Evolutionary conservation across 2,888 invertebrate genomes (phyloP), one percentile per base, ranked within the genome.

Genomic region (Elgonia sp.): DNA sequence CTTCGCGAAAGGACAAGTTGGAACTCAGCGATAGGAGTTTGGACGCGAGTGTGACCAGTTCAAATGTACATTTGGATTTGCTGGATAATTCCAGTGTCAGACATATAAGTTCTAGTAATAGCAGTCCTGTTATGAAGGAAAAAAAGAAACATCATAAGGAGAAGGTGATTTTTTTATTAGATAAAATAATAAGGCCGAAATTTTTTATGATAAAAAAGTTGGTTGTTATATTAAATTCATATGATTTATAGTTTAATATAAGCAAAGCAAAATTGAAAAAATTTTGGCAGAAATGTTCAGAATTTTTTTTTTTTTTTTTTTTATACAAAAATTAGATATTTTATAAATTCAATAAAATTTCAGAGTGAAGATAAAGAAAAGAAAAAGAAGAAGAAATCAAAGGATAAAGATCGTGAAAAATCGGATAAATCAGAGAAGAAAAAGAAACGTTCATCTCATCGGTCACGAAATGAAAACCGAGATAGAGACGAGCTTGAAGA

Each of bases 401-500:
- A 87, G 89, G 95, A 96, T 77, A 96, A 95, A 92, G 90, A 91
- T 37, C 89, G 91, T 70, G 95, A 96, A 65, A 96, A 96, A 91
- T 86, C 88, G 0, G 95, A 96, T 69, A 96, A 96, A 92, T 93
- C 90, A 14, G 93, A 93, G 90, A 95, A 93, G 88, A 95, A 93
- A 91, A 95, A 94, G 91, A 95, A 94, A 88, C 95, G 95, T 89
- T 93, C 95, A 46, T 93, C 94, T 8, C 87, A 90, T 84, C 94
- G 95, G 20, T 94, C 95, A 6, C 93, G 94, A 89, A 95, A 95
- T 80, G 95, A 95, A 91, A 95, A 95, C 37, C 94, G 94, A 63
- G 94, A 95, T 60, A 94, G 94, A 18, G 96, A 96, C 89, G 96
- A 96, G 91, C 93, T 96, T 50, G 96, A 96, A 91, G 96, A 96